Evolutionary conservation across 2,797 vertebrate genomes (phyloP), one percentile per base, ranked within the genome.

Genomic region (Heliangelus exortis): DNA sequence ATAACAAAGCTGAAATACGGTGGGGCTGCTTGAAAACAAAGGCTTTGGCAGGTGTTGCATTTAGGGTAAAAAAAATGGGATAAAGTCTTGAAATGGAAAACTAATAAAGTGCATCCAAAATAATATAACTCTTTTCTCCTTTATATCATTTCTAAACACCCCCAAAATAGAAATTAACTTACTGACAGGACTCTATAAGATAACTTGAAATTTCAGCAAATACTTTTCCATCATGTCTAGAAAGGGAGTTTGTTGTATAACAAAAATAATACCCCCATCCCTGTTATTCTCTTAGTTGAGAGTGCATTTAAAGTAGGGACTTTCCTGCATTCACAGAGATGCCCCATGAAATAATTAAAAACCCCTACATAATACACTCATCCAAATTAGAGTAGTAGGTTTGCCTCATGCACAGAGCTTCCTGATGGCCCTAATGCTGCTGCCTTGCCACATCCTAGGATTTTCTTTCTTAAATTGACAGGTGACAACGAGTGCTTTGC

Each of bases 341-440:
- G 55, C 48, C 25, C 26, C 0, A 0, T 14, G 31, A 33, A 71
- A 51, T 26, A n/a, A 23, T 41, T 28, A 20, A 53, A 48, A 63
- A 18, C 47, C 47, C 20, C 20, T 9, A 21, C 45, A 47, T 5
- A 47, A 29, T 22, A 7, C 6, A 6, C 22, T 54, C 43, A 45
- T 7, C 0, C 0, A 6, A 33, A 20, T 23, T 50, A 48, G 25
- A 43, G 66, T 29, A 36, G 13, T 5, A 34, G 17, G 4, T 51
- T 68, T 78, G n/a, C 62, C 18, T 16, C 20, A 6, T 1, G 48
- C 22, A 3, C 36, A 29, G 28, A 39, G 17, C 12, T 58, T 18
- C 68, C 0, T 2, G 20, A 13, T 9, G 26, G 10, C 36, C 29
- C 43, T 11, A 4, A 7, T 0, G 1, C 65, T 47, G 58, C 48